These are phyloP conservation scores for Microplitis deprimator DNA, from an alignment of 2,888 invertebrate species.

Conservation along the genomic window DNA sequence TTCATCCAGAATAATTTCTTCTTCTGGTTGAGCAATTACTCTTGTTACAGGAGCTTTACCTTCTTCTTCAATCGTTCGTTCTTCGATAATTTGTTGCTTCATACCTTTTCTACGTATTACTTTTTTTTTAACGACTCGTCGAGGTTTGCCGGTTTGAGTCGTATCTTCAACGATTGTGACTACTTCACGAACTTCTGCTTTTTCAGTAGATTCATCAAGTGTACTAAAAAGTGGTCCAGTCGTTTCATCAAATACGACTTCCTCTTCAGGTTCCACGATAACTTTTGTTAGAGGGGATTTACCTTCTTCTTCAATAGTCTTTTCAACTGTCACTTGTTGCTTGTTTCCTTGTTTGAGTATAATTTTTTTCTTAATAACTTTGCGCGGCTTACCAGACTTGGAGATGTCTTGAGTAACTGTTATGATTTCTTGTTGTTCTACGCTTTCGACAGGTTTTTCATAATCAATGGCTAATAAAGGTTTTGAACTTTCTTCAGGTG, in stretches of 20 bases:
- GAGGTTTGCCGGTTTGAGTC: slow-evolving; percentile 63
- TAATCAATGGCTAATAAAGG: slow-evolving; percentile 66
- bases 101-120: slow-evolving; percentile 67
- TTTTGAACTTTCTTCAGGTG: slow-evolving; percentile 66
- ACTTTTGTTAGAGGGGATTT: slow-evolving; percentile 37
- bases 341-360: slow-evolving; percentile 58
- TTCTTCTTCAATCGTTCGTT: slow-evolving; percentile 71
- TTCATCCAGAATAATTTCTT: not conserved
- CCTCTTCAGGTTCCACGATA: slow-evolving; percentile 45
- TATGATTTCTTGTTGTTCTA: slow-evolving; percentile 61
- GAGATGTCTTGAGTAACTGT: slow-evolving; percentile 55
- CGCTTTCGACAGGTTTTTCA: slow-evolving; percentile 56
- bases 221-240: slow-evolving; percentile 58
- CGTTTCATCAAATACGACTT: slow-evolving; percentile 42
- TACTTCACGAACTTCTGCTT: slow-evolving; percentile 58
- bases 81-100: slow-evolving; percentile 55
- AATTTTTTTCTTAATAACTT: slow-evolving; percentile 32
- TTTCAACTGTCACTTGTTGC: slow-evolving; percentile 61
- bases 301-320: slow-evolving; percentile 49
- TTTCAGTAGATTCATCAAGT: slow-evolving; percentile 56
- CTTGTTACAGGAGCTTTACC: slow-evolving; percentile 65
- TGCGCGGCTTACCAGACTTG: slow-evolving; percentile 61
- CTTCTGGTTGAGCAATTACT: not conserved
- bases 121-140: slow-evolving; percentile 66
- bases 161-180: slow-evolving; percentile 57